A percentile compares a stretch with the other conserved stretches of the same genome.
Conservation (phyloP, 2,888 invertebrate species). For the Epicampocera succincta region DNA sequence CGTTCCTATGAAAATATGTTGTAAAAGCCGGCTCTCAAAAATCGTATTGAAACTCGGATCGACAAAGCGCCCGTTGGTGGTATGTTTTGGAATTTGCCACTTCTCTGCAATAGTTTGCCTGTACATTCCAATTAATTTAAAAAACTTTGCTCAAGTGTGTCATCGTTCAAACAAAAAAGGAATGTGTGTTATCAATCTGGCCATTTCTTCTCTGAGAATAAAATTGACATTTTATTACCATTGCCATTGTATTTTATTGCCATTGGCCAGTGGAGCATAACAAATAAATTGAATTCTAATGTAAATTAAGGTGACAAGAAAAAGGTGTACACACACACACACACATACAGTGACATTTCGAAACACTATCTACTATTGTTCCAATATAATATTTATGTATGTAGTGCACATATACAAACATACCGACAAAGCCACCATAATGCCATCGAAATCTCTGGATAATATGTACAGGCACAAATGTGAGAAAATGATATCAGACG, state of each 20-base stretch:
- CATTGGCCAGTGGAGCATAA: conserved; percentile 53
- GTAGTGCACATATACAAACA: too few species aligned
- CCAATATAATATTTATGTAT: conserved; percentile 10
- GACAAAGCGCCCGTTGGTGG: too few species aligned
- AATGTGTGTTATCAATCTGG: background rate
- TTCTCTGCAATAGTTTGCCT: too few species aligned
- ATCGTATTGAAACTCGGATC: too few species aligned
- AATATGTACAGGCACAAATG: conserved; percentile 2
- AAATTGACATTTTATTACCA: conserved; percentile 59
- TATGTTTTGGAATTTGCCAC: too few species aligned
- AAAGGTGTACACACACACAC: conserved; percentile 9
- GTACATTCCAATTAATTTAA: too few species aligned
- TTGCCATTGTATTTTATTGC: conserved; percentile 48
- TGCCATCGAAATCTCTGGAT: conserved; percentile 41
- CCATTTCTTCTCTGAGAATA: conserved; percentile 3
- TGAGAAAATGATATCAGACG: background rate
- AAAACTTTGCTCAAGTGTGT: too few species aligned
- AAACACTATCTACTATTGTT: background rate
- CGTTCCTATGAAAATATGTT: too few species aligned
- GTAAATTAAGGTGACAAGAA: conserved; percentile 64
- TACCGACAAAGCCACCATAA: conserved; percentile 1
- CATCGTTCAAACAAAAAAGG: too few species aligned
- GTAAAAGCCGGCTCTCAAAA: too few species aligned
- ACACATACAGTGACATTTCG: conserved; percentile 2
- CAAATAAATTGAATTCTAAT: conserved; percentile 71